A percentile compares a stretch with the other conserved stretches of the same genome.
These are phyloP conservation scores for Acrocephalus scirpaceus DNA, from an alignment of 2,797 vertebrate genomes.

Conservation along the genomic window DNA sequence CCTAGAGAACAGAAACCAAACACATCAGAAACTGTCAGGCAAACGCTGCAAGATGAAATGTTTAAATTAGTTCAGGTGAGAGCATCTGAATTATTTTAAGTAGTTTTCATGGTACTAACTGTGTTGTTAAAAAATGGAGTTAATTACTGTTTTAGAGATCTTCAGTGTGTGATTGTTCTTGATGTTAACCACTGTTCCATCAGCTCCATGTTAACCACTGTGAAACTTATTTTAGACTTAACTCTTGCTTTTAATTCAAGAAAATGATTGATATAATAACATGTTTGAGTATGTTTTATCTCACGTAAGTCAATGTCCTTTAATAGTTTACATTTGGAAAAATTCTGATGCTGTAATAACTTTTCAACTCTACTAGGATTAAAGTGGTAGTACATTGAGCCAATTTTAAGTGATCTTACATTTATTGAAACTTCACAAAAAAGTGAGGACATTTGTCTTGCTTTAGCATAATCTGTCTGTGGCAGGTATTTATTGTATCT, in stretches of 20 bases:
- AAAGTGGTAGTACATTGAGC: not conserved
- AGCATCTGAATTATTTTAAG: not conserved
- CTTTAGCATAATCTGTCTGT: not conserved
- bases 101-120: not conserved
- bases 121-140: not conserved
- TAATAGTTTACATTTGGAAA: not conserved
- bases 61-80: slow-evolving; percentile 91
- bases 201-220: not conserved
- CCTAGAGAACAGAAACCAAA: slow-evolving; percentile 22
- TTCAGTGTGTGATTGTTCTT: not conserved
- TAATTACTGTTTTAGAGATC: not conserved
- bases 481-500: not conserved
- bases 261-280: not conserved
- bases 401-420: not conserved
- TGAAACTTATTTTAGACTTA: not conserved
- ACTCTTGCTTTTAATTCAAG: not conserved
- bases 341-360: not conserved
- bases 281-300: not conserved
- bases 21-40: slow-evolving; percentile 75
- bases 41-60: slow-evolving; percentile 90
- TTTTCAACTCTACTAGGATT: not conserved
- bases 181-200: not conserved
- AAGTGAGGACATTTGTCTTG: not conserved
- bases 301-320: not conserved
- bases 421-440: not conserved